Percentiles rank a stretch among this genome's conserved stretches.
phyloP scores from a whole-genome alignment of 2,888 invertebrate species.

The Unio delphinus region DNA sequence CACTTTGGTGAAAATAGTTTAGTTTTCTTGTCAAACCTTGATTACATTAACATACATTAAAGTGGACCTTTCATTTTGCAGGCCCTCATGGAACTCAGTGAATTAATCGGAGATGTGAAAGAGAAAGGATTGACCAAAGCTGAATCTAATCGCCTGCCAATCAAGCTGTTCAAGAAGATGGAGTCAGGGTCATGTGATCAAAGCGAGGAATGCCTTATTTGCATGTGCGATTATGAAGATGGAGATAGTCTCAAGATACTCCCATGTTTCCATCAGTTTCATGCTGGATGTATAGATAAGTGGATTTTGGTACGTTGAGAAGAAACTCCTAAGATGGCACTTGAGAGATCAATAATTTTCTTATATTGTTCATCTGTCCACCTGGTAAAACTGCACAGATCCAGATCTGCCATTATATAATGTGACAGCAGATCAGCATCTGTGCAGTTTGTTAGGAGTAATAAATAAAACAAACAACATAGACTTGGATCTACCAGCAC shows the following conservation, averaged over 20 bases:
- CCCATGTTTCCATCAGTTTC: constrained; percentile 67
- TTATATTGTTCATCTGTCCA: too few relatives aligned
- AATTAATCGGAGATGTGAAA: constrained; percentile 50
- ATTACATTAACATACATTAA: too few relatives aligned
- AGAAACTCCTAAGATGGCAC: too few relatives aligned
- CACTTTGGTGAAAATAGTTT: too few relatives aligned
- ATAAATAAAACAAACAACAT: too few relatives aligned
- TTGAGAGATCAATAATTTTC: too few relatives aligned
- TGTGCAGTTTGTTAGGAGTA: too few relatives aligned
- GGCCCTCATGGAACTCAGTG: constrained; percentile 49
- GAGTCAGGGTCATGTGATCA: constrained; percentile 12
- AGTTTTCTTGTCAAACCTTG: too few relatives aligned
- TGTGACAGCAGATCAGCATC: too few relatives aligned
- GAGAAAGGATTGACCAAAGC: constrained; percentile 39
- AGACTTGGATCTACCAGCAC: too few relatives aligned
- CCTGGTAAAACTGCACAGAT: too few relatives aligned
- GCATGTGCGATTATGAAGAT: constrained; percentile 62
- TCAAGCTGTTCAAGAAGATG: constrained; percentile 31
- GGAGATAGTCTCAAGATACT: constrained; percentile 60
- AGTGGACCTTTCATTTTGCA: constrained; percentile 9
- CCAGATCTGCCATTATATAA: too few relatives aligned
- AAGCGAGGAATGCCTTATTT: constrained; percentile 57
- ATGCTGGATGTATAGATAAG: constrained; percentile 62
- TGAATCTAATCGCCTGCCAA: constrained; percentile 38
- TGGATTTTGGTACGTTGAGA: constrained; percentile 48